Evolutionary conservation across 2,113 vertebrate genomes (phyloP).

Genomic region (Kryptolebias marmoratus): DNA sequence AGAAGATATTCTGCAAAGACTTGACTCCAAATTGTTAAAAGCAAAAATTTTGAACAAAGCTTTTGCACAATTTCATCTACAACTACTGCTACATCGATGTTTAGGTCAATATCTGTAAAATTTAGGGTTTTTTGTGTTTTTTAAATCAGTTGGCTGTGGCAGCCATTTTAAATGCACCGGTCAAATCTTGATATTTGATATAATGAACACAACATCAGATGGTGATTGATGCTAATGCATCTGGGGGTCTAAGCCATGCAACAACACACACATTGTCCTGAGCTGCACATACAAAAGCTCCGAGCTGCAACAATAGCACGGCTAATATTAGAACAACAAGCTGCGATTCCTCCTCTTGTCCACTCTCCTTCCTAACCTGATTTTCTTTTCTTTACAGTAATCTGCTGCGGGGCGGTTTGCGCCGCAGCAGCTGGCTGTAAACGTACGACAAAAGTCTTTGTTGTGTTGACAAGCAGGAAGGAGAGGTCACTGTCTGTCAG

Average conservation of each 20-base stretch:
- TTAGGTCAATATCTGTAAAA: background rate
- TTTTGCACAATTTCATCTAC: too few relatives aligned
- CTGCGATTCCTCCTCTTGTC: constrained; percentile 28
- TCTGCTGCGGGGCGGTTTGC: constrained; percentile 24
- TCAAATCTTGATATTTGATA: constrained; percentile 25
- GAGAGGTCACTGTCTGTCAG: constrained; percentile 57
- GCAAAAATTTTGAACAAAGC: too few relatives aligned
- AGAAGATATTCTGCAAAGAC: too few relatives aligned
- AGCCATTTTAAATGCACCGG: background rate
- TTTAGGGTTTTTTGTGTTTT: too few relatives aligned
- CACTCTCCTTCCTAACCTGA: constrained; percentile 57
- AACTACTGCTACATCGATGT: too few relatives aligned
- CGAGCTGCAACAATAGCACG: constrained; percentile 47
- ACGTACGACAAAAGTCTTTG: constrained; percentile 49
- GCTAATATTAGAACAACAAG: constrained; percentile 62
- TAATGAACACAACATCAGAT: background rate
- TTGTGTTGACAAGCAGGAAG: constrained; percentile 56
- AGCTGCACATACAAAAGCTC: constrained; percentile 36
- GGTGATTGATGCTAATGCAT: constrained; percentile 47
- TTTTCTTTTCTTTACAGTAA: constrained; percentile 71
- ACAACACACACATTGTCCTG: constrained; percentile 33
- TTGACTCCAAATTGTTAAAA: too few relatives aligned
- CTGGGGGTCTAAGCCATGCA: constrained; percentile 18
- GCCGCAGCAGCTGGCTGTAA: constrained; percentile 63
- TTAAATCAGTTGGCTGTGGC: background rate